A percentile compares a stretch with the other conserved stretches of the same genome.
Evolutionary conservation across 35 echinoderm and acorn worm genomes (phyloP).

Genomic region (Ptychodera flava): DNA sequence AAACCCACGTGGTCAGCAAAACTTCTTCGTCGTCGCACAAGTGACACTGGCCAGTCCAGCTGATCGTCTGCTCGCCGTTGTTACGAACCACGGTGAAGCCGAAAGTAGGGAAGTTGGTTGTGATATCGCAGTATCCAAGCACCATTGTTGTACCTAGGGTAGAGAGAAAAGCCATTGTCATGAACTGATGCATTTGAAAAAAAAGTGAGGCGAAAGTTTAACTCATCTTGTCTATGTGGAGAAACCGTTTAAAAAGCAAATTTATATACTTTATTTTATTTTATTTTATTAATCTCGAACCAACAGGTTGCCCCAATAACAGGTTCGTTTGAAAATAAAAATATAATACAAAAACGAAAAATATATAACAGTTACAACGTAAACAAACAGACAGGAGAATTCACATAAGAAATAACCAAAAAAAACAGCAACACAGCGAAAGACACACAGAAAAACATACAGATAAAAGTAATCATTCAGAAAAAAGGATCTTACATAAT

Average conservation of each 20-base stretch:
- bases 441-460: too few species aligned
- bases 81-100: conserved; percentile 18
- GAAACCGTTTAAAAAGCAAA: background rate
- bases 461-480: too few species aligned
- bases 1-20: background rate
- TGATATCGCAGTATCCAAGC: background rate
- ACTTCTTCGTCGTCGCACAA: conserved; percentile 5
- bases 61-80: background rate
- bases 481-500: too few species aligned
- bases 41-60: conserved; percentile 9
- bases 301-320: too few species aligned
- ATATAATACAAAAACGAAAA: too few species aligned
- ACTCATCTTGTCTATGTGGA: too few species aligned
- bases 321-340: too few species aligned
- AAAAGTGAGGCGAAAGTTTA: background rate
- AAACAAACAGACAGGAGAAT: too few species aligned
- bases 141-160: background rate
- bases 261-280: background rate
- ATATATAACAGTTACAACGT: too few species aligned
- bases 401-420: too few species aligned
- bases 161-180: background rate
- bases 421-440: too few species aligned
- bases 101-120: background rate
- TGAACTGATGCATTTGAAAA: background rate
- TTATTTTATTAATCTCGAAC: too few species aligned